These are phyloP conservation scores for Pygoscelis adeliae DNA, from an alignment of 2,113 vertebrate genomes.

Conservation along the genomic window DNA sequence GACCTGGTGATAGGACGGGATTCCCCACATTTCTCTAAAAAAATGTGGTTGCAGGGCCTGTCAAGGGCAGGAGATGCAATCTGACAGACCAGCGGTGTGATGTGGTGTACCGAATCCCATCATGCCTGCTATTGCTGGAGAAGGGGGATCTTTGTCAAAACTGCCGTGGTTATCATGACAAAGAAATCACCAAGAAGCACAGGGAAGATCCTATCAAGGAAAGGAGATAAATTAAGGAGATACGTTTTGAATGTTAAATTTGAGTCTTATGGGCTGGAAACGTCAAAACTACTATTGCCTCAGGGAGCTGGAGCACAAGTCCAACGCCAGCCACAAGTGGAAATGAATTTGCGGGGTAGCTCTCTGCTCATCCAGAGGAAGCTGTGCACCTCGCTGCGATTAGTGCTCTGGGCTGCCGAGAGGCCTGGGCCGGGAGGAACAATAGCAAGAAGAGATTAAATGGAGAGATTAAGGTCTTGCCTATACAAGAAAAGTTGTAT, in stretches of 20 bases:
- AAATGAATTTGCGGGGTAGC: neutral
- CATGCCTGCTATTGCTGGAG: neutral
- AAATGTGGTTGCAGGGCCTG: neutral
- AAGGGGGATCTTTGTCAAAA: neutral
- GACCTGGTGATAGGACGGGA: neutral
- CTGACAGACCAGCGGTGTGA: neutral
- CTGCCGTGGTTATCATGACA: neutral
- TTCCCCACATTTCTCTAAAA: neutral
- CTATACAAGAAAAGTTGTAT: conserved; percentile 57
- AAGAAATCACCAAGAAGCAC: neutral
- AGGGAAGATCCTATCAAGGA: neutral
- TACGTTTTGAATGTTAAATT: neutral
- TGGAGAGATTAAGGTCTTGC: conserved; percentile 48
- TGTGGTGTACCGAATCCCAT: neutral
- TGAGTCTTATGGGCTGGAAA: conserved; percentile 5
- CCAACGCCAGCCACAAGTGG: neutral
- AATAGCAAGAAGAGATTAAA: conserved; percentile 26
- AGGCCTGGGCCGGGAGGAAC: neutral
- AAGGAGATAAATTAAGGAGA: conserved; percentile 18
- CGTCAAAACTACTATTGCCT: neutral
- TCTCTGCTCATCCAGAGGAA: neutral
- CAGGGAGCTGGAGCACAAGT: neutral
- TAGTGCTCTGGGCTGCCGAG: neutral
- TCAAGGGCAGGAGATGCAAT: neutral
- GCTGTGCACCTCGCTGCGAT: neutral